Base-by-base conservation (phyloP, 2,113 vertebrate genomes). In the Hoplias malabaricus region DNA sequence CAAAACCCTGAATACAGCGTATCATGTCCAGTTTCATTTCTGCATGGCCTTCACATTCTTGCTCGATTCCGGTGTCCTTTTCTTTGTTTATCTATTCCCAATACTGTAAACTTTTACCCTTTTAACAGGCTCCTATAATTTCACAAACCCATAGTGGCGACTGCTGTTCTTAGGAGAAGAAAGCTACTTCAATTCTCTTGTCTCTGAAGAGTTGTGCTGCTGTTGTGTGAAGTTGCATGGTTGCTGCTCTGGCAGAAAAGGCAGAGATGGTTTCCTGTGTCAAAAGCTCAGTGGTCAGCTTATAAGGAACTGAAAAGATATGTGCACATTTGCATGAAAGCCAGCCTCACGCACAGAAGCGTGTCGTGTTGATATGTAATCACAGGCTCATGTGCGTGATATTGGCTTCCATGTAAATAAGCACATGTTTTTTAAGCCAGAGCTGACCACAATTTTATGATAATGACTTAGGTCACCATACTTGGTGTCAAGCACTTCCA, bases 31-130 rank as follows among this genome's bases (percentile, higher is more conserved):
- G 36, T 73, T 78, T 43, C 50, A 71, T 69, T 72, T 79, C 67
- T 71, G 61, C 46, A 59, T 48, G 63, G 74, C 38, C 43, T 79
- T 84, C 77, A 48, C 53, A 82, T 83, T 85, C 59, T 40, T 19
- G 10, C 5, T 54, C 56, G 31, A 69, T 10, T 48, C 31, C 40
- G 12, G 12, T 81, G 63, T 42, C 62, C 62, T 29, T 10, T 14
- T 23, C 62, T 42, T 62, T 1, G 14, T 25, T 48, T 5, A 63
- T 3, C 31, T 36, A 25, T 25, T 36, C 31, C n/a, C n/a, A 65
- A 63, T 19, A 33, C 40, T 27, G 21, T 19, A 42, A 61, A 25
- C 23, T 53, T 53, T 53, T 42, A 36, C 31, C 4, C 19, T 34
- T n/a, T n/a, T n/a, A n/a, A n/a, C 38, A 43, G 29, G n/a, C n/a